A percentile compares a stretch with the other conserved stretches of the same genome.
Conservation (phyloP, 2,888 invertebrate genomes). For the Rhopalosiphum nymphaeae region DNA sequence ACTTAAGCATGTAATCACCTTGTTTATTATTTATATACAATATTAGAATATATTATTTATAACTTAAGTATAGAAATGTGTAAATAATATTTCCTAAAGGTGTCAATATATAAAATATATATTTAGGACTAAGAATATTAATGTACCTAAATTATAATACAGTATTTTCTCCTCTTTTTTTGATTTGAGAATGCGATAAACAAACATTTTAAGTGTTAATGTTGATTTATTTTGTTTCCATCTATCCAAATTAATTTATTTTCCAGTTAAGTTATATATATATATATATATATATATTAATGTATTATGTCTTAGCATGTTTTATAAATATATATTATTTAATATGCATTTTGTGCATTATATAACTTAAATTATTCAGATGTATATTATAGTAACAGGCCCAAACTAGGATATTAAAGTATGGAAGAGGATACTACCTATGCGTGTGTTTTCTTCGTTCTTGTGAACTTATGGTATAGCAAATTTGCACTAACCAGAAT, state of each 20-base stretch:
- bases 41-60: no score
- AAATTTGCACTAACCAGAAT: no score
- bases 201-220: not conserved
- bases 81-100: no score
- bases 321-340: not conserved
- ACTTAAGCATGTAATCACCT: no score
- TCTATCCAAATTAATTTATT: not conserved
- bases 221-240: slow-evolving; percentile 12
- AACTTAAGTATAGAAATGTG: no score
- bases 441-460: no score
- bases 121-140: no score
- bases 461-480: no score
- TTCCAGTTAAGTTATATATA: not conserved
- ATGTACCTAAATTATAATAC: not conserved
- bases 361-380: not conserved
- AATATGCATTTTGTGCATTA: not conserved
- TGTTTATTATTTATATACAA: no score
- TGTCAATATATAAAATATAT: no score
- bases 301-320: slow-evolving; percentile 1
- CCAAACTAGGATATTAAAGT: no score
- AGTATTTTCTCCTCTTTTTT: not conserved
- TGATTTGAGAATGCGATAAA: not conserved
- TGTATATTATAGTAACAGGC: not conserved
- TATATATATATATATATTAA: not conserved
- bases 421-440: no score